phyloP scores from a whole-genome alignment of 2,113 vertebrate species.

The Hydrochoerus hydrochaeris region DNA sequence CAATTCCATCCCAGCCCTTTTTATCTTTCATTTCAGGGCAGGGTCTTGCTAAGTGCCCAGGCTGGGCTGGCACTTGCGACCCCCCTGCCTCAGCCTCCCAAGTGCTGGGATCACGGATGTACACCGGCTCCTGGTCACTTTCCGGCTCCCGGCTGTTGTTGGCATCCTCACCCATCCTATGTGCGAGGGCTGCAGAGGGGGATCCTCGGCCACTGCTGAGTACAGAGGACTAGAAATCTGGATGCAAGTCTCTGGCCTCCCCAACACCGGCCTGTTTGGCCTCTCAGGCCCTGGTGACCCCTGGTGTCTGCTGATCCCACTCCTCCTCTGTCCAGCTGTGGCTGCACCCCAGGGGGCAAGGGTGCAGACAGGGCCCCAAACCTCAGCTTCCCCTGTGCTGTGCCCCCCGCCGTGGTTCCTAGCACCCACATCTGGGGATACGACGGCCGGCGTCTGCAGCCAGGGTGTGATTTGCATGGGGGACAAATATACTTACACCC shows the following conservation, averaged over 20 bases:
- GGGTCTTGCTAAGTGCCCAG: not conserved
- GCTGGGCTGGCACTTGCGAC: not conserved
- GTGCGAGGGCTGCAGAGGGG: not conserved
- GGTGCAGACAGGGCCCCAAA: not conserved
- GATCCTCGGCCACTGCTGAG: not conserved
- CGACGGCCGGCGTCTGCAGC: constrained; percentile 53
- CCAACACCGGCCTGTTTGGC: not conserved
- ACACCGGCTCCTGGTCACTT: not conserved
- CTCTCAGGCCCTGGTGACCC: not conserved
- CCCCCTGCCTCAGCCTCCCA: not conserved
- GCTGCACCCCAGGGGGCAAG: not conserved
- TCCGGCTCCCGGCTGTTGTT: not conserved
- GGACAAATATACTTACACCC: constrained; percentile 70
- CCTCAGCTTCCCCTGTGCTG: not conserved
- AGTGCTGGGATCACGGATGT: not conserved
- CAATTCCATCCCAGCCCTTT: too few species aligned
- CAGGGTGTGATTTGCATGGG: constrained; percentile 75
- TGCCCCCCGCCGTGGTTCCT: constrained; percentile 59
- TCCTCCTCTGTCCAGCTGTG: not conserved
- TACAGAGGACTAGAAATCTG: not conserved
- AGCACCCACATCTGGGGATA: constrained; percentile 72
- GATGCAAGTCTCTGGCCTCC: not conserved
- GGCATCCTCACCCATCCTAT: not conserved
- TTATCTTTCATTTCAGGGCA: too few species aligned
- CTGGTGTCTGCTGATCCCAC: not conserved